Percentiles rank a stretch among this genome's conserved stretches.
phyloP scores from a whole-genome alignment of 1,140 invertebrate species.

The Pygmarrhopalites habei region DNA sequence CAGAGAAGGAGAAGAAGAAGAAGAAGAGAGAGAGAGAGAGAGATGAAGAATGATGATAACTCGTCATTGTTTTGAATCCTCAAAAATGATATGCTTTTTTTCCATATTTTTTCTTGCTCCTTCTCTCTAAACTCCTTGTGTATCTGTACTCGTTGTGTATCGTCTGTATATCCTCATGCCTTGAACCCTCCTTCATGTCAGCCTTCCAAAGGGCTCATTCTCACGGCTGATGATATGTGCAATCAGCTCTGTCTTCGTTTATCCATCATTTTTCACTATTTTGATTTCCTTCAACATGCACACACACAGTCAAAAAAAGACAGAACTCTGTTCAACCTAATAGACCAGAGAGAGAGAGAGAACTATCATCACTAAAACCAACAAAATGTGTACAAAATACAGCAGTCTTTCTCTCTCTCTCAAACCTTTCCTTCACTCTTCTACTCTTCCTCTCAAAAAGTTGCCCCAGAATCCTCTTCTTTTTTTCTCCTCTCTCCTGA shows the following conservation, averaged over 20 bases:
- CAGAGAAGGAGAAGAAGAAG: too few relatives aligned
- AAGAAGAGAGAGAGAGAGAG: not conserved
- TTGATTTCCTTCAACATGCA: too few relatives aligned
- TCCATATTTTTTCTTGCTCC: not conserved
- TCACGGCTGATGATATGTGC: constrained; percentile 34
- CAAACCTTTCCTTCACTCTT: not conserved
- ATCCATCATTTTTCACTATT: constrained; percentile 36
- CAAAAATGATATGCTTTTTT: constrained; percentile 29
- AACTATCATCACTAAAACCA: too few relatives aligned
- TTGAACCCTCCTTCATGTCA: constrained; percentile 25
- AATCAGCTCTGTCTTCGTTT: constrained; percentile 35
- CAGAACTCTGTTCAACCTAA: too few relatives aligned
- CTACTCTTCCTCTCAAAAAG: not conserved
- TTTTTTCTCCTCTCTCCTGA: constrained; percentile 3
- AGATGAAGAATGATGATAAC: constrained; percentile 36
- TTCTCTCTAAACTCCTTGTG: not conserved
- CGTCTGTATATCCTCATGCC: too few relatives aligned
- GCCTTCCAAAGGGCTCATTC: constrained; percentile 30
- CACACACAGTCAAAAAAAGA: too few relatives aligned
- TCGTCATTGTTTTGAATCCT: constrained; percentile 31
- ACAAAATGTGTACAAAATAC: too few relatives aligned
- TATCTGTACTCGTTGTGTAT: not conserved
- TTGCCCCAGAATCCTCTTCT: not conserved
- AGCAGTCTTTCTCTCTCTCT: too few relatives aligned
- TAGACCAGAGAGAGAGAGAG: too few relatives aligned